These are phyloP conservation scores for Sebastes nivosus DNA, from an alignment of 2,797 vertebrate genomes.

Conservation along the genomic window DNA sequence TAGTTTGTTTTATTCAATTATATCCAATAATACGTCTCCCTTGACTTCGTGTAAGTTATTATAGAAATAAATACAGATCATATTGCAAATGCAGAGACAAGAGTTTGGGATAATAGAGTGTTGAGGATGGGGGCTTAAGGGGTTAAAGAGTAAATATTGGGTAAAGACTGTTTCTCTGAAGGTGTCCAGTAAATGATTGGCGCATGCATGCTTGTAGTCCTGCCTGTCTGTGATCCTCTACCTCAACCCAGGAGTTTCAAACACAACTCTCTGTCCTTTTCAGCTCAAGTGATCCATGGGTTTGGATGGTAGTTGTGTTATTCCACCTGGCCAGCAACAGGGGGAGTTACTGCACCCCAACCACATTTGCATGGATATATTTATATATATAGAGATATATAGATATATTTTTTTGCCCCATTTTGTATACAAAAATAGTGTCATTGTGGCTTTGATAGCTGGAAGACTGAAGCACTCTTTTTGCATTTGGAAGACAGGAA, in stretches of 20 bases:
- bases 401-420: slow-evolving; percentile 69
- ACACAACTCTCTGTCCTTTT: slow-evolving; percentile 25
- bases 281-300: slow-evolving; percentile 39
- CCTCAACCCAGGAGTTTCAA: slow-evolving; percentile 32
- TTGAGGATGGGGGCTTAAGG: slow-evolving; percentile 54
- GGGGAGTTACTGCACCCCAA: slow-evolving; percentile 55
- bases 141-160: slow-evolving; percentile 80
- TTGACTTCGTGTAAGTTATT: slow-evolving; percentile 83
- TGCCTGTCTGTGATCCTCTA: slow-evolving; percentile 47
- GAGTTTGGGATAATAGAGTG: slow-evolving; percentile 66
- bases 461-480: slow-evolving; percentile 84
- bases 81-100: slow-evolving; percentile 85
- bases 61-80: slow-evolving; percentile 88
- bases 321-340: slow-evolving; percentile 50
- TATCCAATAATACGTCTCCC: slow-evolving; percentile 86
- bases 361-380: slow-evolving; percentile 72
- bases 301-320: slow-evolving; percentile 53
- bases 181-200: slow-evolving; percentile 85
- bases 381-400: slow-evolving; percentile 71
- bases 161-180: slow-evolving; percentile 70
- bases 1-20: slow-evolving; percentile 89
- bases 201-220: slow-evolving; percentile 83
- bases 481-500: slow-evolving; percentile 81
- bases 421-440: slow-evolving; percentile 83
- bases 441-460: slow-evolving; percentile 82